A percentile compares a stretch with the other conserved stretches of the same genome.
Conservation (phyloP, 64 coral and sea anemone genomes). For the Porites australiensis region DNA sequence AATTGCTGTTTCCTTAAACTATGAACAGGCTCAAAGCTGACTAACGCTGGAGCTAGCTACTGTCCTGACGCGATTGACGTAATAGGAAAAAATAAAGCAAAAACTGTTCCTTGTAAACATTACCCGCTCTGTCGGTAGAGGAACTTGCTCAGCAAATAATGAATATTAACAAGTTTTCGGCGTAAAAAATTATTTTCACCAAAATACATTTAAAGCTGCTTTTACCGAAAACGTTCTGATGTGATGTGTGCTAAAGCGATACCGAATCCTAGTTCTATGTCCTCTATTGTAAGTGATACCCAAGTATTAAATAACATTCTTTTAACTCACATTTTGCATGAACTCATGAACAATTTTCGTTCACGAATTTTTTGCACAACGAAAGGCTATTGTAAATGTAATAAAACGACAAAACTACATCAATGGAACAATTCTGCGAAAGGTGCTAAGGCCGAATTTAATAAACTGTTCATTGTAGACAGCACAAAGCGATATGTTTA, state of each 20-base stretch:
- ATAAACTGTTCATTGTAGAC: constrained; percentile 74
- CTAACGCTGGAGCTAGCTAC: neutral
- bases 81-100: constrained; percentile 26
- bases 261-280: neutral
- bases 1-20: constrained; percentile 1
- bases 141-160: constrained; percentile 34
- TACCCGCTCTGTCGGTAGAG: constrained; percentile 53
- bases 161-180: constrained; percentile 44
- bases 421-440: constrained; percentile 68
- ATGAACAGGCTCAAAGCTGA: neutral
- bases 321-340: neutral
- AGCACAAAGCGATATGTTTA: constrained; percentile 86
- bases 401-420: constrained; percentile 82
- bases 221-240: neutral
- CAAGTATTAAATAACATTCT: neutral
- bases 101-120: constrained; percentile 31
- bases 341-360: neutral
- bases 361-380: constrained; percentile 17
- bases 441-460: constrained; percentile 71
- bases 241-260: neutral
- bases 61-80: constrained; percentile 1
- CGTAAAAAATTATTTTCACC: neutral
- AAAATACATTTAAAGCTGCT: neutral
- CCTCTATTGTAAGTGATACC: neutral
- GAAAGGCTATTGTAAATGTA: constrained; percentile 54